A percentile compares a stretch with the other conserved stretches of the same genome.
These are phyloP conservation scores for Coturnix japonica DNA, from an alignment of 2,113 vertebrate genomes.

Conservation along the genomic window DNA sequence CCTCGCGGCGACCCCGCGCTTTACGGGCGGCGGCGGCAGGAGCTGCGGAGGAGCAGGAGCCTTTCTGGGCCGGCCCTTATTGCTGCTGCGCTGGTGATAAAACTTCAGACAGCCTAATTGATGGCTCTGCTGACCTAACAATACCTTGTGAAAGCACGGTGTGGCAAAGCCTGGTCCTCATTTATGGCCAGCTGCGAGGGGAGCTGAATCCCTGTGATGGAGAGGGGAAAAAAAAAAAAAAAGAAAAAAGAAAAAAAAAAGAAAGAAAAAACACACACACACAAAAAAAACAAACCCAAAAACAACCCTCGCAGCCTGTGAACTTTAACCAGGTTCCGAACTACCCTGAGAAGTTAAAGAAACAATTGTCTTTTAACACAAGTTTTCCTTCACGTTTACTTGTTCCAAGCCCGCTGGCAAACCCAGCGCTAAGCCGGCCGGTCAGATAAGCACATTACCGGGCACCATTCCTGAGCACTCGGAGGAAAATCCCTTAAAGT, in stretches of 20 bases:
- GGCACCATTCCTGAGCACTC: slow-evolving; percentile 22
- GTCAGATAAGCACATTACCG: neutral
- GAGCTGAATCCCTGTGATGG: slow-evolving; percentile 82
- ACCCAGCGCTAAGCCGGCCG: slow-evolving; percentile 25
- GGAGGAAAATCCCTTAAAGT: slow-evolving; percentile 52
- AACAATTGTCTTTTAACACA: slow-evolving; percentile 43
- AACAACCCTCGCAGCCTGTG: slow-evolving; percentile 70
- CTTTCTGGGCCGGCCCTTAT: slow-evolving; percentile 93
- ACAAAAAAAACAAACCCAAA: neutral
- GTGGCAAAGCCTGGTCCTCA: slow-evolving; percentile 94
- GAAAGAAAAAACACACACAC: neutral
- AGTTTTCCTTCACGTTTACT: slow-evolving; percentile 16
- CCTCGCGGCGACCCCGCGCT: slow-evolving; percentile 91
- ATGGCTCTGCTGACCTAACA: slow-evolving; percentile 99
- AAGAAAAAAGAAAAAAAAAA: neutral
- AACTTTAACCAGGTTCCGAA: slow-evolving; percentile 80
- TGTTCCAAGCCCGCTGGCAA: slow-evolving; percentile 42
- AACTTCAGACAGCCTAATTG: slow-evolving; percentile 99
- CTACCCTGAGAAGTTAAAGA: slow-evolving; percentile 65
- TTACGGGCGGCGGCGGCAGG: slow-evolving; percentile 90
- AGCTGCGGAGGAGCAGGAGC: slow-evolving; percentile 85
- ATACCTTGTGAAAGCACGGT: slow-evolving; percentile 96
- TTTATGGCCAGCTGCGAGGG: slow-evolving; percentile 97
- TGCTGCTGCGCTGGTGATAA: slow-evolving; percentile 96
- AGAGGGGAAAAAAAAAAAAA: neutral